phyloP scores from a whole-genome alignment of 2,113 vertebrate species.

The Megaceryle torquata region DNA sequence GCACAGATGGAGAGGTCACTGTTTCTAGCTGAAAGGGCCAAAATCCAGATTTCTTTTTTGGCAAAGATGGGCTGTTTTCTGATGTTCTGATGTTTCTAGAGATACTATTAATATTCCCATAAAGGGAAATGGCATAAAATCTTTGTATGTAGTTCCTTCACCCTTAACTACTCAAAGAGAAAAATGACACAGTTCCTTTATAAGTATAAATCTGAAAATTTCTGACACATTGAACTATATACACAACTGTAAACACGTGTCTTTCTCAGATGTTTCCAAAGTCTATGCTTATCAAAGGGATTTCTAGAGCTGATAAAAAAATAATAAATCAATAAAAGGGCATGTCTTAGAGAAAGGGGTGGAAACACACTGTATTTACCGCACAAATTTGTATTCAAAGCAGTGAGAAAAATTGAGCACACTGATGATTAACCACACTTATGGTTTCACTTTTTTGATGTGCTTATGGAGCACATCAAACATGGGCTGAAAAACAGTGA shows the following conservation, averaged over 20 bases:
- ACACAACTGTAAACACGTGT: background rate
- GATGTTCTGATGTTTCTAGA: background rate
- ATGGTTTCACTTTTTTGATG: conserved; percentile 37
- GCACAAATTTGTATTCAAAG: background rate
- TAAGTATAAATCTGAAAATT: background rate
- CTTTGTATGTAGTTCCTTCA: background rate
- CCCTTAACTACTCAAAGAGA: background rate
- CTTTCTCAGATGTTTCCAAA: background rate
- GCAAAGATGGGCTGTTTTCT: background rate
- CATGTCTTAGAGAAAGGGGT: background rate
- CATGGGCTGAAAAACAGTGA: background rate
- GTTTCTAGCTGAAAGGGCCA: background rate
- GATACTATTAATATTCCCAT: background rate
- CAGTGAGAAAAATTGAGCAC: background rate
- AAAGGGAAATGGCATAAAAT: background rate
- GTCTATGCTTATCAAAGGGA: background rate
- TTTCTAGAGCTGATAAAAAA: background rate
- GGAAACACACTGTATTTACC: background rate
- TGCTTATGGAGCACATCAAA: conserved; percentile 26
- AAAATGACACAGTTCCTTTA: background rate
- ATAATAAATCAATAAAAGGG: background rate
- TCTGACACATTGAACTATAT: background rate
- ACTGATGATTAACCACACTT: background rate
- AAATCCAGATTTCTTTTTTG: background rate
- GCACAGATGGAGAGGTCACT: background rate